Evolutionary conservation across 2,797 vertebrate species (phyloP), one percentile per base, ranked within the genome.

Genomic region (Sebastes itinus): DNA sequence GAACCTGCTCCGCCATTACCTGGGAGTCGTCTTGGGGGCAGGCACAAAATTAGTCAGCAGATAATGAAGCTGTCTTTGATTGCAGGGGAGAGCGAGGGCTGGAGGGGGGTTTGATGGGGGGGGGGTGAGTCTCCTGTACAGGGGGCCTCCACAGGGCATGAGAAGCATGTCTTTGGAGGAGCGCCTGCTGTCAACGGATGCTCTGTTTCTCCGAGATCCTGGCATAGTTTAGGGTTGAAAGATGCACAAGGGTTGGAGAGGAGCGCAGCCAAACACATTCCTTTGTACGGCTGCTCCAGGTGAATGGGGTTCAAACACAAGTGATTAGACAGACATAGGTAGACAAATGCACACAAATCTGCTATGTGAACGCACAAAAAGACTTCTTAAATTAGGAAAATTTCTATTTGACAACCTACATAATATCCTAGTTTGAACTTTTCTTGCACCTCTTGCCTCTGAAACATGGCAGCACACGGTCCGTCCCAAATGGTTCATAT

Each of bases 21-120:
- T 95, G 94, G 74, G 92, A 92, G 95, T 95, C 92, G 87, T 95
- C 94, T 90, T 83, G 77, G 82, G 93, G 95, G 91, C 87, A 85
- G 93, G 89, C 88, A 73, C 81, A 89, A 93, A 96, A 95, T 96
- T 96, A 96, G 94, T 95, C 95, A 94, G 89, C 89, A 95, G 95
- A 94, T 96, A 96, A 97, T 97, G 96, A 97, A 96, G 95, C 92
- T 95, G 95, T 95, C 94, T 93, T 92, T 94, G 91, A 93, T 93
- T 93, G 93, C 81, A 80, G 81, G 65, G 27, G 78, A 66, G 77
- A 85, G 81, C 25, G 30, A 54, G 13, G 91, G 88, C 85, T 81
- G 80, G 72, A 81, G 77, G 78, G 78, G 94, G 91, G 68, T 49
- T 55, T 74, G 69, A 35, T 7, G 46, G 9, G 4, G 23, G 54